Evolutionary conservation across 2,113 vertebrate species (phyloP).

Genomic region (Hemiscyllium ocellatum): DNA sequence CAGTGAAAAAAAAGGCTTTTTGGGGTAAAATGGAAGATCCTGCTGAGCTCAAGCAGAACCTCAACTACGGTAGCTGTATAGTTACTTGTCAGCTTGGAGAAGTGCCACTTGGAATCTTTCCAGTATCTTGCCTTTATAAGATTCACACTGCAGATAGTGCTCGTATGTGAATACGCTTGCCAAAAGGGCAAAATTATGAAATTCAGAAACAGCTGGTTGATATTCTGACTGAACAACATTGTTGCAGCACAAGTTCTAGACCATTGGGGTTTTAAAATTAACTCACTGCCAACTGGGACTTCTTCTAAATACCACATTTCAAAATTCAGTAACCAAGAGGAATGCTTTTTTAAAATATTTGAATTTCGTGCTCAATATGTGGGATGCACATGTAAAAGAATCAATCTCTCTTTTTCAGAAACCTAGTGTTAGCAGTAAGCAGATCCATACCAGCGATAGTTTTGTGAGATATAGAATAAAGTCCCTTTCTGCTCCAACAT

Average conservation of each 20-base stretch:
- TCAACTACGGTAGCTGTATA: background rate
- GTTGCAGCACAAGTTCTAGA: constrained; percentile 1
- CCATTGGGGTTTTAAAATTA: constrained; percentile 15
- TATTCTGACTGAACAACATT: constrained; percentile 11
- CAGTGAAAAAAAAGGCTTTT: background rate
- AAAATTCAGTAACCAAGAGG: background rate
- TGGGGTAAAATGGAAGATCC: background rate
- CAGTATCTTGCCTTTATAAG: background rate
- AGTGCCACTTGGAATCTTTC: background rate
- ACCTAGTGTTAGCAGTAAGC: background rate
- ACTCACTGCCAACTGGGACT: background rate
- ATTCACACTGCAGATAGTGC: background rate
- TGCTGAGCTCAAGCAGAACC: background rate
- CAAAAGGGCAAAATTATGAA: constrained; percentile 14
- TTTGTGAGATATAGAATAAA: background rate
- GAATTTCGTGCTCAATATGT: background rate
- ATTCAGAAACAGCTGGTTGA: constrained; percentile 24
- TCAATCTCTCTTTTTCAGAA: background rate
- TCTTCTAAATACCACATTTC: background rate
- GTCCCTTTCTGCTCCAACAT: background rate
- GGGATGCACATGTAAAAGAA: background rate
- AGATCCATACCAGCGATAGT: background rate
- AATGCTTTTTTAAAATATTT: background rate
- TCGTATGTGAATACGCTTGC: constrained; percentile 1
- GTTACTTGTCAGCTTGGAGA: background rate